These are phyloP conservation scores for Diachasma alloeum DNA, from an alignment of 1,140 invertebrate species.

Conservation along the genomic window DNA sequence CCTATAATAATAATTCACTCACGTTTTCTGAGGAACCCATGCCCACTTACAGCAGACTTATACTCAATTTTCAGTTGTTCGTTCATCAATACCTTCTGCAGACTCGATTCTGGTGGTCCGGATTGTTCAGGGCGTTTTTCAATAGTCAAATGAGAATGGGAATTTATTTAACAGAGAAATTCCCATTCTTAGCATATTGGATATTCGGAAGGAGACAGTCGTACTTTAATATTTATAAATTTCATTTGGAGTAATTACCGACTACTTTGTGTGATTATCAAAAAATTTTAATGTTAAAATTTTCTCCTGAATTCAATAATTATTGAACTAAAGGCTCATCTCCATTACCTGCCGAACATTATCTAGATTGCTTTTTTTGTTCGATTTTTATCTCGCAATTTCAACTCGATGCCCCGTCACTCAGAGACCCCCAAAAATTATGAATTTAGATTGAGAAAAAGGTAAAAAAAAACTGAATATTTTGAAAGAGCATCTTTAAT, in stretches of 20 bases:
- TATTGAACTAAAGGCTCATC: no score
- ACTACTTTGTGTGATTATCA: neutral
- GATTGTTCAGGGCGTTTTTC: slow-evolving; percentile 54
- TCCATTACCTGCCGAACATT: no score
- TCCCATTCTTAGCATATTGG: slow-evolving; percentile 55
- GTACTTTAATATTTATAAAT: slow-evolving; percentile 52
- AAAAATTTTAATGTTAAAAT: neutral
- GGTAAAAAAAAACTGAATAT: no score
- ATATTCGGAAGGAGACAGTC: slow-evolving; percentile 49
- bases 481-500: no score
- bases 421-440: no score
- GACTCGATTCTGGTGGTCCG: slow-evolving; percentile 52
- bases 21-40: slow-evolving; percentile 45
- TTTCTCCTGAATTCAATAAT: no score
- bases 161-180: slow-evolving; percentile 54
- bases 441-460: no score
- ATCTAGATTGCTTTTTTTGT: no score
- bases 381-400: no score
- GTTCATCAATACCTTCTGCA: slow-evolving; percentile 57
- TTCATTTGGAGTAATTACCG: slow-evolving; percentile 41
- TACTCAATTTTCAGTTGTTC: slow-evolving; percentile 59
- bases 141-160: slow-evolving; percentile 59
- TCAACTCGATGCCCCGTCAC: no score
- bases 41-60: slow-evolving; percentile 51
- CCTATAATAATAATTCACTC: slow-evolving; percentile 49